phyloP scores from a whole-genome alignment of 2,888 invertebrate species.

The Melanargia galathea region DNA sequence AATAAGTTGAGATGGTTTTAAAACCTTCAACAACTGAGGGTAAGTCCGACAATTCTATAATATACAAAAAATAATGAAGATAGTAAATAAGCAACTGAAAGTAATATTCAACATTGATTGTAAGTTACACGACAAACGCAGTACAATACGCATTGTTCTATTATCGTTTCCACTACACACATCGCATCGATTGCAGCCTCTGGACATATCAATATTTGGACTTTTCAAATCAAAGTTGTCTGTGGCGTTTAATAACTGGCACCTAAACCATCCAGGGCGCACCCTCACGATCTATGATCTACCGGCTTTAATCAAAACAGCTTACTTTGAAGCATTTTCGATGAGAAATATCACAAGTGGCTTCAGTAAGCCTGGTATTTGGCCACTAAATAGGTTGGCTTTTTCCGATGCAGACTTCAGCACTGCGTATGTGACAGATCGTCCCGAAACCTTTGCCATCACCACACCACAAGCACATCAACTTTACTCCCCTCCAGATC shows the following conservation, averaged over 20 bases:
- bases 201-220: slow-evolving; percentile 50
- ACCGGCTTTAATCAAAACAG: slow-evolving; percentile 10
- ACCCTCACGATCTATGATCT: slow-evolving; percentile 15
- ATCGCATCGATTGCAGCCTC: slow-evolving; percentile 54
- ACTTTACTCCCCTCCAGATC: slow-evolving; percentile 7
- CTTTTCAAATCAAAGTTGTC: slow-evolving; percentile 41
- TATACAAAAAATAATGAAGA: too few relatives aligned
- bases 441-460: slow-evolving; percentile 6
- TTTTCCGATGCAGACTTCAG: slow-evolving; percentile 16
- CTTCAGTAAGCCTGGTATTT: slow-evolving; percentile 13
- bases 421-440: not conserved
- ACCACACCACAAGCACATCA: not conserved
- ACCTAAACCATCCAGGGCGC: slow-evolving; percentile 27
- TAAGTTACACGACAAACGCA: too few relatives aligned
- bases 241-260: slow-evolving; percentile 51
- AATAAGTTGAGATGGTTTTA: too few relatives aligned
- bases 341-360: slow-evolving; percentile 13
- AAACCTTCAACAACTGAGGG: too few relatives aligned
- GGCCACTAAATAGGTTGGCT: slow-evolving; percentile 15
- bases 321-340: slow-evolving; percentile 17
- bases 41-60: too few relatives aligned
- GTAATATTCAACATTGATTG: too few relatives aligned
- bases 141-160: slow-evolving; percentile 35
- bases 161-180: slow-evolving; percentile 50
- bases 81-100: too few relatives aligned